Evolutionary conservation across 2,797 vertebrate genomes (phyloP), one percentile per base, ranked within the genome.

Genomic region (Lutjanus campechanus): DNA sequence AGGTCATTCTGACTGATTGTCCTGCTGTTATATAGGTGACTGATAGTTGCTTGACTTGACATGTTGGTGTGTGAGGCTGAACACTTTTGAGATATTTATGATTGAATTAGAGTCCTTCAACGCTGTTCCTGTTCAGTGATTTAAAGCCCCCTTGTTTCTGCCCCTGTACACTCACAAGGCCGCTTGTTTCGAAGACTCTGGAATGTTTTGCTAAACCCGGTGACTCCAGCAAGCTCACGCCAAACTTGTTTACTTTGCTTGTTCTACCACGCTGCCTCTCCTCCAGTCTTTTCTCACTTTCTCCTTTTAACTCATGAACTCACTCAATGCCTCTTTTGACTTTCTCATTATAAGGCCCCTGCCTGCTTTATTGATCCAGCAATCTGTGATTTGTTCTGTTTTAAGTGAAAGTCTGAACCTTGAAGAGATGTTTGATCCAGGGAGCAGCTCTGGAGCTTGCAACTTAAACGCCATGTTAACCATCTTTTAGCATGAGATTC

Each of bases 151-250:
- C 93, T 94, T 92, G 87, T 93, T 90, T 91, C 85, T 88, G 86
- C 84, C 85, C 82, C 83, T 62, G 84, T 84, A 69, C 86, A 77
- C 85, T 93, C 93, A 95, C 91, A 94, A 92, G 92, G 92, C 83
- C 51, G 83, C 92, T 92, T 93, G 92, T 95, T 94, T 91, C 88
- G 70, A 91, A 88, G 81, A 76, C 86, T 85, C 83, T 89, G 94
- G 94, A 96, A 95, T 96, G 95, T 95, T 96, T 95, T 95, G 84
- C 92, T 96, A 95, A 96, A 96, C 95, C 86, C 92, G 77, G 82
- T 94, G 93, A 94, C 95, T 95, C 92, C 74, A 68, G 79, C 89
- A 69, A 86, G 87, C 91, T 93, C 89, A 89, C 69, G 86, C 92
- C 91, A 89, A 94, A 92, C 85, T 76, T 95, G 91, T 95, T 95